These are phyloP conservation scores for Pollenia amentaria DNA, from an alignment of 2,888 invertebrate species.

Conservation along the genomic window DNA sequence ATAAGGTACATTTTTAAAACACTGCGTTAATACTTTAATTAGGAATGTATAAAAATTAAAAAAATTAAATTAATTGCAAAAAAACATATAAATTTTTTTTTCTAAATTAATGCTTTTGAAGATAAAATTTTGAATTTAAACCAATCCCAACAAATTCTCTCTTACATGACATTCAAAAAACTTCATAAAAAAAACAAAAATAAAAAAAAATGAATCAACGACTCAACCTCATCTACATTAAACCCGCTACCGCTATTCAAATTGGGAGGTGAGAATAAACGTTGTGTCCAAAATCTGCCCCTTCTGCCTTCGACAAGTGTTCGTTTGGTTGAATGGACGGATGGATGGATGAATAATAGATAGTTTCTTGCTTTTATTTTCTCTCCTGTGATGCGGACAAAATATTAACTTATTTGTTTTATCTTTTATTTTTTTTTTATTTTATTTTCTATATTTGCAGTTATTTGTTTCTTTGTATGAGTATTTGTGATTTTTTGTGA, in stretches of 20 bases:
- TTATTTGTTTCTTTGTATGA: slow-evolving; percentile 29
- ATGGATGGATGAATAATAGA: slow-evolving; percentile 72
- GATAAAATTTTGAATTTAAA: slow-evolving; percentile 49
- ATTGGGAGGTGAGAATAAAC: slow-evolving; percentile 58
- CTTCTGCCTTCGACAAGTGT: background rate
- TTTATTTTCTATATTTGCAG: slow-evolving; percentile 46
- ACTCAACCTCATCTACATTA: slow-evolving; percentile 12
- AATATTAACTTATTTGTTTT: slow-evolving; percentile 77
- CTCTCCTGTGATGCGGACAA: slow-evolving; percentile 73
- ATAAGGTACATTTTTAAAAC: no score
- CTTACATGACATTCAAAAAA: slow-evolving; percentile 47
- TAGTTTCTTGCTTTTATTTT: slow-evolving; percentile 75
- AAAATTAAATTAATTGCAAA: background rate
- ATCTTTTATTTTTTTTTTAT: slow-evolving; percentile 38
- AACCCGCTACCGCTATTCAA: background rate
- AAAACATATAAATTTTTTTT: background rate
- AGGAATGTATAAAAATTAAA: background rate
- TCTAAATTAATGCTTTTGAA: slow-evolving; percentile 41
- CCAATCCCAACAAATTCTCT: slow-evolving; percentile 21
- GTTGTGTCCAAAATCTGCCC: slow-evolving; percentile 41
- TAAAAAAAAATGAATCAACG: slow-evolving; percentile 9
- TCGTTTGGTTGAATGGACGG: slow-evolving; percentile 47
- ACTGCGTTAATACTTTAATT: no score
- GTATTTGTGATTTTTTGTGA: slow-evolving; percentile 7
- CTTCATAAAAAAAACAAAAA: background rate